Percentiles rank a stretch among this genome's conserved stretches.
Evolutionary conservation across 2,113 vertebrate species (phyloP).

Genomic region (Chaetodon trifascialis): DNA sequence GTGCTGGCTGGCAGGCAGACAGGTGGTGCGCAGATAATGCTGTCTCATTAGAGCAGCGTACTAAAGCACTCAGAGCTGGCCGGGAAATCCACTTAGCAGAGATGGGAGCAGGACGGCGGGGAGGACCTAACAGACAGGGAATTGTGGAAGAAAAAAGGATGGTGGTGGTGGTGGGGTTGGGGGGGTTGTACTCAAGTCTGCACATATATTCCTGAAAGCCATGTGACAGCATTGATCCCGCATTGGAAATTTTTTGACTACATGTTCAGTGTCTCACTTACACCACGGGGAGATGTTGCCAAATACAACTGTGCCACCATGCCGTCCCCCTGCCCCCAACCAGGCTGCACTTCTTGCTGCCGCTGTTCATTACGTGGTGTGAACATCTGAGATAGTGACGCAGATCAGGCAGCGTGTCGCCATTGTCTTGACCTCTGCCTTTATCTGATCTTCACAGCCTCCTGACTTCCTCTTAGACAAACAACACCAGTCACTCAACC

Average conservation of each 20-base stretch:
- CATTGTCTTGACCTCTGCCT: background rate
- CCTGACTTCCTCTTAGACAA: background rate
- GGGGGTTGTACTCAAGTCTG: background rate
- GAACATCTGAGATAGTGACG: background rate
- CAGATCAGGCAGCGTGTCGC: background rate
- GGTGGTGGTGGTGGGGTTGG: background rate
- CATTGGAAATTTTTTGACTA: background rate
- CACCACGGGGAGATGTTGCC: background rate
- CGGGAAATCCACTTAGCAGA: constrained; percentile 78
- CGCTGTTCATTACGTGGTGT: background rate
- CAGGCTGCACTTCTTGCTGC: background rate
- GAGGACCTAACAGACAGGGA: constrained; percentile 23
- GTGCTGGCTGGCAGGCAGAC: constrained; percentile 36
- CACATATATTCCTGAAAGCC: constrained; percentile 48
- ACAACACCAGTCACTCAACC: background rate
- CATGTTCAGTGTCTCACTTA: background rate
- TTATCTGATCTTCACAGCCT: constrained; percentile 32
- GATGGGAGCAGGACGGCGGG: constrained; percentile 41
- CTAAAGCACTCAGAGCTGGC: constrained; percentile 75
- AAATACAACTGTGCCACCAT: background rate
- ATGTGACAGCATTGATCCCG: constrained; percentile 59
- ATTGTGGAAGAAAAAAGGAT: background rate
- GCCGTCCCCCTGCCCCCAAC: background rate
- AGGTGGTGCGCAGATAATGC: constrained; percentile 70
- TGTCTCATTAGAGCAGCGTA: constrained; percentile 63